A percentile compares a stretch with the other conserved stretches of the same genome.
Evolutionary conservation across 2,888 invertebrate species (phyloP).

Genomic region (Busseola fusca): DNA sequence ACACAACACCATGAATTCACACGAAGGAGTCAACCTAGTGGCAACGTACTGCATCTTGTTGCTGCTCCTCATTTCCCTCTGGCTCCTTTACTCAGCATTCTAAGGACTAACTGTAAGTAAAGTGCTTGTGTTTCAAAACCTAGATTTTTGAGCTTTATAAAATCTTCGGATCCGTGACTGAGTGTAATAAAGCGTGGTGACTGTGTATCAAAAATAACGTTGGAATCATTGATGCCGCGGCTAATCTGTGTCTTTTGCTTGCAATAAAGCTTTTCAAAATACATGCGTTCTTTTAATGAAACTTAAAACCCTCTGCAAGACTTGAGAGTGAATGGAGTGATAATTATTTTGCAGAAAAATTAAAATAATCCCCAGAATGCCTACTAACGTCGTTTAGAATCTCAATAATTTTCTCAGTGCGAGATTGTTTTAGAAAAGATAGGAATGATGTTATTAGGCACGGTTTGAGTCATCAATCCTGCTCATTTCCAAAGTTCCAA

Average conservation of each 20-base stretch:
- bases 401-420: not conserved
- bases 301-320: not conserved
- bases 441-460: not conserved
- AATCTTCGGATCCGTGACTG: constrained; percentile 56
- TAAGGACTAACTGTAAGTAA: constrained; percentile 74
- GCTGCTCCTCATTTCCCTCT: constrained; percentile 90
- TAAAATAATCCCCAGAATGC: constrained; percentile 13
- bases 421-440: constrained; percentile 6
- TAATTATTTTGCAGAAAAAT: constrained; percentile 3
- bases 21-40: constrained; percentile 90
- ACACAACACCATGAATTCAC: constrained; percentile 76
- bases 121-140: constrained; percentile 42
- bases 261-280: constrained; percentile 23
- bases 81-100: constrained; percentile 91
- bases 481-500: not conserved
- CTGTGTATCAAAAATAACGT: constrained; percentile 59
- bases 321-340: constrained; percentile 3
- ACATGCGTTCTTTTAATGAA: constrained; percentile 12
- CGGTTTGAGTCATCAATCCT: not conserved
- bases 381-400: constrained; percentile 2
- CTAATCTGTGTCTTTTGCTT: constrained; percentile 11
- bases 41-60: constrained; percentile 91
- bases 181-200: constrained; percentile 50
- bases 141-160: constrained; percentile 21
- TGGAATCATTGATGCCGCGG: constrained; percentile 51